Conservation (phyloP, 2,888 invertebrate genomes). For the Drosophila prostipennis region DNA sequence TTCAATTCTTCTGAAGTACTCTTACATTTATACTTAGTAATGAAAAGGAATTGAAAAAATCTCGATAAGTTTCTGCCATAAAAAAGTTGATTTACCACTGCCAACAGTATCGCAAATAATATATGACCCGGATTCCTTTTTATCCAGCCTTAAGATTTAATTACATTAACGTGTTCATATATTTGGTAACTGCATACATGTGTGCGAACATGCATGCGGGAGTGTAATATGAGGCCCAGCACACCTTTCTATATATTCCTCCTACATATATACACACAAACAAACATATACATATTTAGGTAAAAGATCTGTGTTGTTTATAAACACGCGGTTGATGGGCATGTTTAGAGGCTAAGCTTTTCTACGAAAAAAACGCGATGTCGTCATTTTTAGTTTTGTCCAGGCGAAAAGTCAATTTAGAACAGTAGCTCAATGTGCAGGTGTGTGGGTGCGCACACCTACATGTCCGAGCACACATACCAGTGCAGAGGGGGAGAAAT, state of each 20-base stretch:
- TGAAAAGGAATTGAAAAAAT: constrained; percentile 3
- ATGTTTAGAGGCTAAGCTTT: constrained; percentile 59
- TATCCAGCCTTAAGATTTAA: constrained; percentile 28
- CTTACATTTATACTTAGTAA: no score
- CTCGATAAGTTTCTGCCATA: constrained; percentile 10
- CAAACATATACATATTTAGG: constrained; percentile 11
- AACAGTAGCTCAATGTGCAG: constrained; percentile 41
- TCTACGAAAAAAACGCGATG: constrained; percentile 65
- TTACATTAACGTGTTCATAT: constrained; percentile 39
- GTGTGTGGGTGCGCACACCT: constrained; percentile 19
- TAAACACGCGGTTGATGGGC: constrained; percentile 72
- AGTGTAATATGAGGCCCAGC: constrained; percentile 49
- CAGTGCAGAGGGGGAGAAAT: constrained; percentile 34
- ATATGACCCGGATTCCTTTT: constrained; percentile 9
- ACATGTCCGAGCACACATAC: constrained; percentile 20
- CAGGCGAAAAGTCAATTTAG: constrained; percentile 77
- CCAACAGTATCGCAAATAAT: constrained; percentile 15
- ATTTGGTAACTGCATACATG: constrained; percentile 27
- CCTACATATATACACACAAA: neutral
- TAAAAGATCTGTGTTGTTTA: constrained; percentile 64
- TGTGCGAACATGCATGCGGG: constrained; percentile 34
- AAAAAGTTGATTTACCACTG: constrained; percentile 19
- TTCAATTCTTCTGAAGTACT: neutral
- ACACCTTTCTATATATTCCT: constrained; percentile 56
- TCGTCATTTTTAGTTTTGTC: constrained; percentile 74